Evolutionary conservation across 2,113 vertebrate genomes (phyloP).

Genomic region (Urocynchramus pylzowi): DNA sequence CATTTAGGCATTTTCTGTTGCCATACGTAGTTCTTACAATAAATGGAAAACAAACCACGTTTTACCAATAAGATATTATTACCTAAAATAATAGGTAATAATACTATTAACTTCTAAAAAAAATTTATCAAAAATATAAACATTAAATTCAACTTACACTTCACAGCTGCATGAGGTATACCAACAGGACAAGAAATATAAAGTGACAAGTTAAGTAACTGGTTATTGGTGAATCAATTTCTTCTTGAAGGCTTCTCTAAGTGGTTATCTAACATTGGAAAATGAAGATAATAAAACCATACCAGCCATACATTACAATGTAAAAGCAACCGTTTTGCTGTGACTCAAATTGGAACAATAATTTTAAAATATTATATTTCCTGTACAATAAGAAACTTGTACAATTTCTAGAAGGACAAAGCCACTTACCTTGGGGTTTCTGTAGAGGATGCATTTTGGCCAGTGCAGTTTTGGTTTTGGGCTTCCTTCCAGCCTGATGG

Average conservation of each 20-base stretch:
- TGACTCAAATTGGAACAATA: neutral
- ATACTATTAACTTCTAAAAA: neutral
- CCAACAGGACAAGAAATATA: neutral
- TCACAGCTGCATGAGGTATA: neutral
- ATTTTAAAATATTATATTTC: neutral
- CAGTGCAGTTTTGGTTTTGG: slow-evolving; percentile 65
- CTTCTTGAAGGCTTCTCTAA: neutral
- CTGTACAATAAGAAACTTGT: rapidly evolving
- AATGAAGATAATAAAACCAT: neutral
- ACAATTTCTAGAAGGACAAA: neutral
- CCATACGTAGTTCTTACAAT: neutral
- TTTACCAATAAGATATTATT: neutral
- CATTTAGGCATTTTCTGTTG: neutral
- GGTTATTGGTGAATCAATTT: neutral
- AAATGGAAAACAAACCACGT: neutral
- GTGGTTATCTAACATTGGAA: neutral
- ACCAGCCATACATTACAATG: neutral
- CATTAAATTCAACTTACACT: neutral
- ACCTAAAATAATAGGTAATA: no score
- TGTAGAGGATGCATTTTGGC: slow-evolving; percentile 71
- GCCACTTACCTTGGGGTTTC: slow-evolving; percentile 83
- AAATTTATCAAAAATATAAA: neutral
- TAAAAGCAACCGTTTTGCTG: neutral
- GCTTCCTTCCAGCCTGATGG: slow-evolving; percentile 72
- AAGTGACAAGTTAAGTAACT: neutral